Conservation (phyloP, 2,888 invertebrate species). For the Caenorhabditis panamensis region DNA sequence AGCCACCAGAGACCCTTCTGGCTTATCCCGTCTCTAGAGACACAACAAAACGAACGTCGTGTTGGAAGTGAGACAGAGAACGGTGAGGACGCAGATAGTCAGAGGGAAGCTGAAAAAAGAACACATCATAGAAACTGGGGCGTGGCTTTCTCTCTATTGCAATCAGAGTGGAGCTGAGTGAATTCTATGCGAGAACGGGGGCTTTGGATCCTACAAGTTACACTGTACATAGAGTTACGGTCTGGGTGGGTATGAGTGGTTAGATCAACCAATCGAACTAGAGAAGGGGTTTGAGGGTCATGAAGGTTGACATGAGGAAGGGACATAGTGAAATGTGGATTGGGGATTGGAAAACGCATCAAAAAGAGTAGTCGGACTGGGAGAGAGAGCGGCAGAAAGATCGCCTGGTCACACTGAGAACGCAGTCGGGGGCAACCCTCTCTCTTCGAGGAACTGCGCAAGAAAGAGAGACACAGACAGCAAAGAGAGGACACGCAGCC, state of each 20-base stretch:
- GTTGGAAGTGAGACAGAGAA: background rate
- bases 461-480: slow-evolving; percentile 9
- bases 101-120: background rate
- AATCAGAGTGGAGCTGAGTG: too few species aligned
- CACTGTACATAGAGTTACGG: too few species aligned
- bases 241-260: too few species aligned
- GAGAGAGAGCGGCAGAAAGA: slow-evolving; percentile 10
- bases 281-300: slow-evolving; percentile 20
- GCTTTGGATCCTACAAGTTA: too few species aligned
- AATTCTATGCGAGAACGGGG: too few species aligned
- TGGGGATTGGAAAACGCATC: slow-evolving; percentile 8
- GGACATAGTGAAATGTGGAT: too few species aligned
- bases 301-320: background rate
- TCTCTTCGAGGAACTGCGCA: background rate
- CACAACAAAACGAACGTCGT: background rate
- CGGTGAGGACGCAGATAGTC: background rate
- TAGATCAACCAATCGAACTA: too few species aligned
- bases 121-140: background rate
- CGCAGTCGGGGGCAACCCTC: slow-evolving; percentile 7
- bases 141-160: too few species aligned
- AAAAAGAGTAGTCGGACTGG: slow-evolving; percentile 3
- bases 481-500: background rate
- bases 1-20: background rate
- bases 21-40: background rate
- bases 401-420: slow-evolving; percentile 26